These are phyloP conservation scores for Hypsibius dujardini DNA, from an alignment of 1,140 invertebrate genomes.

Conservation along the genomic window DNA sequence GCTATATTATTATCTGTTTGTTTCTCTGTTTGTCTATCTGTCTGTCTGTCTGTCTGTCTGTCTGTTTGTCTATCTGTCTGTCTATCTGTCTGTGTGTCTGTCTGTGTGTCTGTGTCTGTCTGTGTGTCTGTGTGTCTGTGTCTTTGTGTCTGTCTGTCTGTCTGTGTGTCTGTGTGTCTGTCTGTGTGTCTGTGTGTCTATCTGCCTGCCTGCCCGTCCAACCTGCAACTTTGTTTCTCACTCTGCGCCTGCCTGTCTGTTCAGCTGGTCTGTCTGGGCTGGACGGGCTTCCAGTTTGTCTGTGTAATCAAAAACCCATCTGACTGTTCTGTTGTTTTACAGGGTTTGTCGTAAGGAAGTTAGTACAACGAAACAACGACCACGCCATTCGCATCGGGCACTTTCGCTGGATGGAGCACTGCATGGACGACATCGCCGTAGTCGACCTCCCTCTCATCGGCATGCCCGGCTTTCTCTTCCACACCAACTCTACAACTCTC, in stretches of 20 bases:
- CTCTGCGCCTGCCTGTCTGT: too few relatives aligned
- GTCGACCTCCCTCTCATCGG: not conserved
- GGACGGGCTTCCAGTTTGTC: too few relatives aligned
- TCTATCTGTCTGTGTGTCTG: too few relatives aligned
- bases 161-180: too few relatives aligned
- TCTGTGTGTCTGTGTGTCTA: too few relatives aligned
- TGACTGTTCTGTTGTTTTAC: not conserved
- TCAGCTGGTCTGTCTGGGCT: not conserved
- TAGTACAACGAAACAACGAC: not conserved
- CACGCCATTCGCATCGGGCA: constrained; percentile 7
- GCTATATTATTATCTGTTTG: not conserved
- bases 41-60: too few relatives aligned
- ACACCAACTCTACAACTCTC: not conserved
- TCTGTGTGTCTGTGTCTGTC: too few relatives aligned
- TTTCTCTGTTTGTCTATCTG: not conserved
- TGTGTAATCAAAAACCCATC: not conserved
- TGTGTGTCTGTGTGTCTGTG: too few relatives aligned
- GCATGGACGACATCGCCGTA: constrained; percentile 2
- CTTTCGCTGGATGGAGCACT: not conserved
- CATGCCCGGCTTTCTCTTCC: not conserved
- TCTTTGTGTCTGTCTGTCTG: too few relatives aligned
- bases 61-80: too few relatives aligned
- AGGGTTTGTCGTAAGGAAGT: not conserved
- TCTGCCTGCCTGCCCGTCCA: too few relatives aligned
- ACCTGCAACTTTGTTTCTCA: too few relatives aligned